These are phyloP conservation scores for Phrynocephalus vlangalii DNA, from an alignment of 2,797 vertebrate genomes.

Conservation along the genomic window DNA sequence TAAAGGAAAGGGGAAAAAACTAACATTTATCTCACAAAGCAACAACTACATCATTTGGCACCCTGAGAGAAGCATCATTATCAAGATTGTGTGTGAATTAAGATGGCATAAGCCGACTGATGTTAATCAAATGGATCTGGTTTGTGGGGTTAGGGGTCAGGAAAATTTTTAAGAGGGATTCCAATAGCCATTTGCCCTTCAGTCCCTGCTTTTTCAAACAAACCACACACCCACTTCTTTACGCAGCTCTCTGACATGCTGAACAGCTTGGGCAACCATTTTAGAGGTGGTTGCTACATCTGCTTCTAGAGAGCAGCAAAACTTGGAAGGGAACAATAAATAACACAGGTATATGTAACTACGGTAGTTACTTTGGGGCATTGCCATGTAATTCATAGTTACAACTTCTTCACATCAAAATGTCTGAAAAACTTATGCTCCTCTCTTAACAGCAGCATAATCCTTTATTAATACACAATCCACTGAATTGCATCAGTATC, in stretches of 20 bases:
- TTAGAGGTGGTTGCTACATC: not conserved
- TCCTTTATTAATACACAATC: too few species aligned
- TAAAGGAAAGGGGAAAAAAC: not conserved
- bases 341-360: too few species aligned
- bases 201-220: not conserved
- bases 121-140: not conserved
- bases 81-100: slow-evolving; percentile 1
- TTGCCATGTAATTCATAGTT: too few species aligned
- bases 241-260: not conserved
- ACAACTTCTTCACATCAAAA: too few species aligned
- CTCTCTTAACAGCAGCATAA: too few species aligned
- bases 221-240: rapidly evolving
- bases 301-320: too few species aligned
- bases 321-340: too few species aligned
- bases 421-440: too few species aligned
- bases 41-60: not conserved
- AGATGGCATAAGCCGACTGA: not conserved
- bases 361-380: too few species aligned
- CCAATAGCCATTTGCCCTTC: not conserved
- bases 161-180: not conserved
- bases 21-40: not conserved
- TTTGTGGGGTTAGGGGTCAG: not conserved
- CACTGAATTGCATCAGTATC: too few species aligned
- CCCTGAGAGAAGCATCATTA: not conserved
- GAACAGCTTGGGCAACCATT: not conserved